Conservation (phyloP, 2,888 invertebrate genomes). For the Didymodactylos carnosus region DNA sequence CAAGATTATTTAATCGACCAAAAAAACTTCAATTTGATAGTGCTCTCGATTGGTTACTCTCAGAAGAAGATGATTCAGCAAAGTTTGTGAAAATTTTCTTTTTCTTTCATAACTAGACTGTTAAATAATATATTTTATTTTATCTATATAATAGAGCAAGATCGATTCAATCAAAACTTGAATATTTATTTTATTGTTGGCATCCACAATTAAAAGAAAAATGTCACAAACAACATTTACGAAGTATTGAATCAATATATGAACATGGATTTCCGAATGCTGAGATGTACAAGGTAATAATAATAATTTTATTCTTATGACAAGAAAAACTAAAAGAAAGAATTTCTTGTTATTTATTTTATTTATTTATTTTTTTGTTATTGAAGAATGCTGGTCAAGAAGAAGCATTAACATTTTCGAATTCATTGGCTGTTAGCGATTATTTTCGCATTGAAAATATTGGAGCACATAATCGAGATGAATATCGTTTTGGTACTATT, state of each 20-base stretch:
- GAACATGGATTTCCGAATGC: constrained; percentile 30
- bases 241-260: constrained; percentile 14
- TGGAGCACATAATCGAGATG: neutral
- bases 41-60: constrained; percentile 20
- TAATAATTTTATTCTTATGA: neutral
- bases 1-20: constrained; percentile 29
- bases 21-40: constrained; percentile 27
- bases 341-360: neutral
- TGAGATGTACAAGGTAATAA: constrained; percentile 23
- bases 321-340: neutral
- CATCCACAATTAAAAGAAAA: constrained; percentile 26
- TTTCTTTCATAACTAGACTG: neutral
- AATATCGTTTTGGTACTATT: neutral
- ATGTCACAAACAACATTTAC: constrained; percentile 23
- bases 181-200: constrained; percentile 34
- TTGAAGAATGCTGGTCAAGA: constrained; percentile 1
- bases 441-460: constrained; percentile 5
- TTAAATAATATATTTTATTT: neutral
- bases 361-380: neutral
- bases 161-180: constrained; percentile 19
- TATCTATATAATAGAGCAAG: neutral
- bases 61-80: constrained; percentile 22
- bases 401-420: constrained; percentile 8
- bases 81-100: neutral
- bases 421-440: constrained; percentile 6